Evolutionary conservation across 1,140 invertebrate genomes (phyloP).

Genomic region (Oreohelix idahoensis): DNA sequence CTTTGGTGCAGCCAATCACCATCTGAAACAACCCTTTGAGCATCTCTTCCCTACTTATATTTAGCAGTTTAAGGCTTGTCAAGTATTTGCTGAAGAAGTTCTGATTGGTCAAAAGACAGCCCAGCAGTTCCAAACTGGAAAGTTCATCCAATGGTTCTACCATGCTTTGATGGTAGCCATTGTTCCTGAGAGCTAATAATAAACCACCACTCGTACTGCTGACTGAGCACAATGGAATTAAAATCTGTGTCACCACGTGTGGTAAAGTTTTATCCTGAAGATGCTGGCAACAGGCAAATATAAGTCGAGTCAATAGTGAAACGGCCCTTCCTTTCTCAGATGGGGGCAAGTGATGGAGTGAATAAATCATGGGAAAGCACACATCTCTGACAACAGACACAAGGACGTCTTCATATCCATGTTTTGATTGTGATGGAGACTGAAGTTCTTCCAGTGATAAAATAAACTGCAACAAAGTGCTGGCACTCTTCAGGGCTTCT

Average conservation of each 20-base stretch:
- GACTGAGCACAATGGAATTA: conserved; percentile 6
- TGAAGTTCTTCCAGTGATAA: not conserved
- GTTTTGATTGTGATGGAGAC: not conserved
- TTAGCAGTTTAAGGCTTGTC: not conserved
- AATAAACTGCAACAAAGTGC: conserved; percentile 9
- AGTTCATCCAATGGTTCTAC: conserved; percentile 13
- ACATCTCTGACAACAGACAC: conserved; percentile 24
- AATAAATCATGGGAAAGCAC: conserved; percentile 36
- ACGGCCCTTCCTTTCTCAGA: conserved; percentile 22
- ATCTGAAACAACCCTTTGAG: conserved; percentile 6
- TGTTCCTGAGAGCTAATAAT: not conserved
- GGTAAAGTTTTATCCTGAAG: not conserved
- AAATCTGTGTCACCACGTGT: not conserved
- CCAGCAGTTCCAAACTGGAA: conserved; percentile 15
- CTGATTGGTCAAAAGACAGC: not conserved
- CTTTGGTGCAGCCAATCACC: not conserved
- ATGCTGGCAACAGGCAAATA: not conserved
- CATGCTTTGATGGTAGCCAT: not conserved
- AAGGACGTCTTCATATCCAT: not conserved
- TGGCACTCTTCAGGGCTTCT: not conserved
- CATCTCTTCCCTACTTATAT: not conserved
- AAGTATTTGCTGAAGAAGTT: conserved; percentile 10
- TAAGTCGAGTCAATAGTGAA: not conserved
- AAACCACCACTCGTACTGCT: not conserved
- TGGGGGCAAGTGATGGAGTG: conserved; percentile 8